Percentiles rank a stretch among this genome's conserved stretches.
phyloP scores from a whole-genome alignment of 2,113 vertebrate species.

The Murina feae region DNA sequence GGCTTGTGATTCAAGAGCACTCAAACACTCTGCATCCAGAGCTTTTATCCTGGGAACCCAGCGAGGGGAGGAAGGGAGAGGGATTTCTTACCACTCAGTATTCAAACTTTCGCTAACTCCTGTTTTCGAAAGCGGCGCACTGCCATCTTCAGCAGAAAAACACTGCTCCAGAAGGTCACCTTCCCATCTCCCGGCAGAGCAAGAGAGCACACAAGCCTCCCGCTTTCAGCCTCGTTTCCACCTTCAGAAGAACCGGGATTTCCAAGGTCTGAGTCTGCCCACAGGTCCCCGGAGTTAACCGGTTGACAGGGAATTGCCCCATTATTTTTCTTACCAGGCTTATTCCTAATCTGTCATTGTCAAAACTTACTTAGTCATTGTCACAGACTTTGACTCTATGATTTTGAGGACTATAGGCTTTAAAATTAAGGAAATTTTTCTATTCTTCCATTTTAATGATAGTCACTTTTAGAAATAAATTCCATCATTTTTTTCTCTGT shows the following conservation, averaged over 20 bases:
- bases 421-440: background rate
- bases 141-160: background rate
- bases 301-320: background rate
- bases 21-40: background rate
- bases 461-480: background rate
- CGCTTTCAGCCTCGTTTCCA: background rate
- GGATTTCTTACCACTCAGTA: background rate
- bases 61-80: background rate
- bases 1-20: background rate
- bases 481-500: background rate
- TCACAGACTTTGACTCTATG: background rate
- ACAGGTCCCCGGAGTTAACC: background rate
- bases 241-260: background rate
- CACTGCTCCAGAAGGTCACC: background rate
- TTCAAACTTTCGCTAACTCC: background rate
- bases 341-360: background rate
- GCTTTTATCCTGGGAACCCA: background rate
- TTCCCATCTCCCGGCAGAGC: background rate
- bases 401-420: background rate
- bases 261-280: background rate
- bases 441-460: background rate
- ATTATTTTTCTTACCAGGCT: background rate
- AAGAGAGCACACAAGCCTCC: background rate
- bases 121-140: background rate
- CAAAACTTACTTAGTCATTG: background rate